Percentiles rank a stretch among this genome's conserved stretches.
Evolutionary conservation across 1,140 invertebrate species (phyloP).

Genomic region (Drosophila novamexicana): DNA sequence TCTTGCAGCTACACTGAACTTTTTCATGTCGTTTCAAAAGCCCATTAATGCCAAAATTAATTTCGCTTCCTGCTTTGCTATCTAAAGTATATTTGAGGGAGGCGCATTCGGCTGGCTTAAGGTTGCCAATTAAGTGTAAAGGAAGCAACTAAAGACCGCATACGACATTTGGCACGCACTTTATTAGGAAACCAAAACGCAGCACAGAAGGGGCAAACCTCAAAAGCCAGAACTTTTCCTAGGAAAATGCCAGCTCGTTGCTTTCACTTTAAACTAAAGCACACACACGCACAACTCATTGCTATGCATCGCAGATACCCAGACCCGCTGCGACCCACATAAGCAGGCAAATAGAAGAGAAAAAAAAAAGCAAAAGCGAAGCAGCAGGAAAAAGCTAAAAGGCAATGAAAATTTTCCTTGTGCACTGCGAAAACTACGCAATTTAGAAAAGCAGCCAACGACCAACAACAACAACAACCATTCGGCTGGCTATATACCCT

Average conservation of each 20-base stretch:
- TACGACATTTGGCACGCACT: conserved; percentile 60
- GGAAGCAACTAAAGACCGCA: conserved; percentile 40
- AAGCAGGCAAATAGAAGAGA: conserved; percentile 18
- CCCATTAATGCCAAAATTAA: conserved; percentile 11
- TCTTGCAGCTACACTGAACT: neutral
- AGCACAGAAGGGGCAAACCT: conserved; percentile 45
- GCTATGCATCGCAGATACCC: conserved; percentile 59
- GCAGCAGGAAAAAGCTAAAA: conserved; percentile 13
- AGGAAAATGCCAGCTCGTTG: conserved; percentile 32
- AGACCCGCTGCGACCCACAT: conserved; percentile 69
- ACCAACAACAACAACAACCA: conserved; percentile 1
- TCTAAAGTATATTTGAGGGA: neutral
- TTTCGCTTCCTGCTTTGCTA: conserved; percentile 9
- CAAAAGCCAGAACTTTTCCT: conserved; percentile 63
- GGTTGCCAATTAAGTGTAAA: conserved; percentile 67
- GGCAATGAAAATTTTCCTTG: conserved; percentile 41
- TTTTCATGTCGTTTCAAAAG: neutral
- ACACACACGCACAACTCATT: conserved; percentile 44
- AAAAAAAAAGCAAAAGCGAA: neutral
- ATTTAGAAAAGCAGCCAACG: conserved; percentile 59
- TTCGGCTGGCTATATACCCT: conserved; percentile 31
- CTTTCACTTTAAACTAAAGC: conserved; percentile 69
- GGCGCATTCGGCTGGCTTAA: conserved; percentile 15
- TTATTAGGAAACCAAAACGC: conserved; percentile 58
- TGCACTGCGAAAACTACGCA: conserved; percentile 66